A percentile compares a stretch with the other conserved stretches of the same genome.
These are phyloP conservation scores for Gortyna flavago DNA, from an alignment of 2,888 invertebrate genomes.

Conservation along the genomic window DNA sequence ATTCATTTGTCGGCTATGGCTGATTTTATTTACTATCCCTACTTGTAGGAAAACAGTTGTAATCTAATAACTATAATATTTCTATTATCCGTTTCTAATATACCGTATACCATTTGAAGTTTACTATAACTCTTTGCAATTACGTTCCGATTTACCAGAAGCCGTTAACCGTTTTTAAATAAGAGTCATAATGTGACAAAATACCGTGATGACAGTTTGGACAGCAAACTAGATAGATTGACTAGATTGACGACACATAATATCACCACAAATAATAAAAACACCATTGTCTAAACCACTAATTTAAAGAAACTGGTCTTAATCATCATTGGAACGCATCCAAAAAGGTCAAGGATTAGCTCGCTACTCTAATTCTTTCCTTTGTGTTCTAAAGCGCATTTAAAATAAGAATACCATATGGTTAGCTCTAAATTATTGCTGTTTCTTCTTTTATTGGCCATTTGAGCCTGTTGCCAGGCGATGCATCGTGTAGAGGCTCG, in stretches of 20 bases:
- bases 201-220: conserved; percentile 27
- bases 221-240: conserved; percentile 33
- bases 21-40: background rate
- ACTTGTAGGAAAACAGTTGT: background rate
- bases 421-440: conserved; percentile 63
- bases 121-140: background rate
- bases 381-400: conserved; percentile 60
- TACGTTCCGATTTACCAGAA: background rate
- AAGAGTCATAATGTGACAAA: background rate
- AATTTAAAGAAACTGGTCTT: conserved; percentile 51
- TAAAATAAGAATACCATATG: conserved; percentile 62
- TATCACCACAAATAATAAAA: conserved; percentile 27
- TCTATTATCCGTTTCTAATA: background rate
- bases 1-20: background rate
- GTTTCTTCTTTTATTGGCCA: conserved; percentile 58
- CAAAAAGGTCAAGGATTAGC: conserved; percentile 68
- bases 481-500: conserved; percentile 27
- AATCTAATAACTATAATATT: background rate
- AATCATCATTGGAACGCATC: conserved; percentile 61
- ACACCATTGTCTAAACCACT: conserved; percentile 7
- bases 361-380: conserved; percentile 58
- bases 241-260: conserved; percentile 37
- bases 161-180: background rate
- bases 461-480: conserved; percentile 52
- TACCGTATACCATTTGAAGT: background rate